Conservation (phyloP, 2,888 invertebrate genomes). For the Trachelus iudaicus region DNA sequence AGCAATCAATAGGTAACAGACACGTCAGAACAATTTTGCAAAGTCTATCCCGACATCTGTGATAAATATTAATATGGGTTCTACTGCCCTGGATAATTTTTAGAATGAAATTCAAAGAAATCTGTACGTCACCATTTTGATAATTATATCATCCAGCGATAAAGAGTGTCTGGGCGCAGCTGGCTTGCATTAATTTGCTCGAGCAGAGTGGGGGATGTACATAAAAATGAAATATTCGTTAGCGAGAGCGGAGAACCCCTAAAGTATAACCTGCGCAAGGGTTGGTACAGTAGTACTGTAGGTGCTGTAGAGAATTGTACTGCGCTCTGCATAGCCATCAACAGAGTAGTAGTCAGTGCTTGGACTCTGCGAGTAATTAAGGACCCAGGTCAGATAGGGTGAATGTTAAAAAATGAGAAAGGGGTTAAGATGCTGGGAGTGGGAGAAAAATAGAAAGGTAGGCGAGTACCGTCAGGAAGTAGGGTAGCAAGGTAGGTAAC, state of each 20-base stretch:
- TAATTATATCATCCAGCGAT: neutral
- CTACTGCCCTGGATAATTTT: neutral
- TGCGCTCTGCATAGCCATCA: neutral
- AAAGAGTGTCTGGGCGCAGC: neutral
- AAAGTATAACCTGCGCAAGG: neutral
- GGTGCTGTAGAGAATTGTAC: neutral
- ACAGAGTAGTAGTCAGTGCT: neutral
- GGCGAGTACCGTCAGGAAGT: neutral
- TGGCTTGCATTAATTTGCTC: neutral
- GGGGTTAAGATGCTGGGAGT: neutral
- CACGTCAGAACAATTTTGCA: neutral
- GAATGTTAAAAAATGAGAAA: neutral
- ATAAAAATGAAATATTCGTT: neutral
- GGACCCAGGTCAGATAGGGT: neutral
- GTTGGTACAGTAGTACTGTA: neutral
- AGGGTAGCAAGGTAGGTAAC: conserved; percentile 6
- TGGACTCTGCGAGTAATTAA: neutral
- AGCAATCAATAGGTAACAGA: neutral
- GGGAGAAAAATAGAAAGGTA: neutral
- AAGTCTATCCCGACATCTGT: neutral
- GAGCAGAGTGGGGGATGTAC: neutral
- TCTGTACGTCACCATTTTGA: neutral
- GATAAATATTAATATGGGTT: neutral
- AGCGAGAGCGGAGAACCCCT: neutral
- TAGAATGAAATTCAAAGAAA: neutral